Percentiles rank a stretch among this genome's conserved stretches.
phyloP scores from a whole-genome alignment of 2,888 invertebrate genomes.

The Drosophila rellima region DNA sequence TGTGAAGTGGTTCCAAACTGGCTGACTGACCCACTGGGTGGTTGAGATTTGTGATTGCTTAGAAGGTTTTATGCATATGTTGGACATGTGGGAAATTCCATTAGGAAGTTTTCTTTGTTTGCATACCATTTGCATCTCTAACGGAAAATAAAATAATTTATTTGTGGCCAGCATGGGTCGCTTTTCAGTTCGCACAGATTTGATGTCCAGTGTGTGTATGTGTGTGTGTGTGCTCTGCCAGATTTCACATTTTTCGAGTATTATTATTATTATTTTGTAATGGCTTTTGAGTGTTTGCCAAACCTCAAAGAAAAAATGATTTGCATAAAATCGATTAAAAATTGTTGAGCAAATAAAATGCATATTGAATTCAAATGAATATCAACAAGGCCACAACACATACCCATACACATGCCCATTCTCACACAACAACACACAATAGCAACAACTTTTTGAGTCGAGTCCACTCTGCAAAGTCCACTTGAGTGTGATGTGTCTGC shows the following conservation, averaged over 20 bases:
- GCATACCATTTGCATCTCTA: constrained; percentile 76
- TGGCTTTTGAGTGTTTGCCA: constrained; percentile 75
- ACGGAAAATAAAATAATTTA: constrained; percentile 76
- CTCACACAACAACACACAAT: constrained; percentile 1
- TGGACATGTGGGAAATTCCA: constrained; percentile 80
- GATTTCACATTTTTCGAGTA: constrained; percentile 57
- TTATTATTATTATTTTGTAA: constrained; percentile 80
- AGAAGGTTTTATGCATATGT: constrained; percentile 79
- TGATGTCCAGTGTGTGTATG: not conserved
- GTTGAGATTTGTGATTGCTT: constrained; percentile 51
- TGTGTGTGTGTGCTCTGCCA: constrained; percentile 19
- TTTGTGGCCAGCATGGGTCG: constrained; percentile 56
- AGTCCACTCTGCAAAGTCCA: constrained; percentile 19
- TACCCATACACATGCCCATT: not conserved
- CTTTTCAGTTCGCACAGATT: constrained; percentile 33
- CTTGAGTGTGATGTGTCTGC: constrained; percentile 7
- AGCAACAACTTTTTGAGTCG: constrained; percentile 8
- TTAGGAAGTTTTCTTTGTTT: constrained; percentile 79
- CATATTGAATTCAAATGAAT: constrained; percentile 64
- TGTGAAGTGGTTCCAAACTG: constrained; percentile 61
- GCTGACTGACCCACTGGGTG: constrained; percentile 28
- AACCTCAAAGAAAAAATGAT: constrained; percentile 64
- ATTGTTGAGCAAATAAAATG: constrained; percentile 72
- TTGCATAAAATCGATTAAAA: constrained; percentile 80
- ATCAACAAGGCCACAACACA: constrained; percentile 30